Evolutionary conservation across 2,113 vertebrate genomes (phyloP).

Genomic region (Hippolais icterina): DNA sequence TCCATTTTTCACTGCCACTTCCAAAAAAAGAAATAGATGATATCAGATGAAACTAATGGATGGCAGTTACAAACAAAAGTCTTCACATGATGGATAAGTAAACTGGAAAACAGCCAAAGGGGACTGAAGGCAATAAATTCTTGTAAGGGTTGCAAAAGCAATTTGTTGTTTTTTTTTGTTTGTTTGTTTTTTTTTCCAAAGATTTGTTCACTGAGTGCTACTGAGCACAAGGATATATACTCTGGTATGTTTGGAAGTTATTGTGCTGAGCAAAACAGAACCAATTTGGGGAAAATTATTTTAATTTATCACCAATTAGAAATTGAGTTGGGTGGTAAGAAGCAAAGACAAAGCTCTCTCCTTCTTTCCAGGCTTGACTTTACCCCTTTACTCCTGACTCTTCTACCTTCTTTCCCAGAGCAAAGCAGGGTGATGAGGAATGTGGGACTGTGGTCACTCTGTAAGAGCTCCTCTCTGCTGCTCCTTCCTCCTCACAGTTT

Average conservation of each 20-base stretch:
- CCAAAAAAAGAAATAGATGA: not conserved
- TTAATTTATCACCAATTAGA: not conserved
- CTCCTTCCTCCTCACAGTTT: not conserved
- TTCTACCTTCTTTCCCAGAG: not conserved
- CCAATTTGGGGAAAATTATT: not conserved
- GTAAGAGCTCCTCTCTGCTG: fast-evolving
- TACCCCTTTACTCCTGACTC: not conserved
- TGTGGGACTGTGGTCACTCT: too few species aligned
- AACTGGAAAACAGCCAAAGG: not conserved
- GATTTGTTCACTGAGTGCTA: not conserved
- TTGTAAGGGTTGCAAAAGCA: not conserved
- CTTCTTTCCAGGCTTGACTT: not conserved
- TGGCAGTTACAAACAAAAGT: not conserved
- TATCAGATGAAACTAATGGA: not conserved
- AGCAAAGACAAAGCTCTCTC: not conserved
- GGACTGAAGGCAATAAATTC: not conserved
- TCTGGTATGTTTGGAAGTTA: not conserved
- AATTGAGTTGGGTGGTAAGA: not conserved
- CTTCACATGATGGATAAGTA: not conserved
- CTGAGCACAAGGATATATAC: not conserved
- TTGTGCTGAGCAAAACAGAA: not conserved
- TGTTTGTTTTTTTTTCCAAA: not conserved
- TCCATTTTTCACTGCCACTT: not conserved
- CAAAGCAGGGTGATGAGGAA: not conserved
- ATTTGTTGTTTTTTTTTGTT: not conserved